Percentiles rank a stretch among this genome's conserved stretches.
phyloP scores from a whole-genome alignment of 1,140 invertebrate genomes.

The Uloborus diversus region DNA sequence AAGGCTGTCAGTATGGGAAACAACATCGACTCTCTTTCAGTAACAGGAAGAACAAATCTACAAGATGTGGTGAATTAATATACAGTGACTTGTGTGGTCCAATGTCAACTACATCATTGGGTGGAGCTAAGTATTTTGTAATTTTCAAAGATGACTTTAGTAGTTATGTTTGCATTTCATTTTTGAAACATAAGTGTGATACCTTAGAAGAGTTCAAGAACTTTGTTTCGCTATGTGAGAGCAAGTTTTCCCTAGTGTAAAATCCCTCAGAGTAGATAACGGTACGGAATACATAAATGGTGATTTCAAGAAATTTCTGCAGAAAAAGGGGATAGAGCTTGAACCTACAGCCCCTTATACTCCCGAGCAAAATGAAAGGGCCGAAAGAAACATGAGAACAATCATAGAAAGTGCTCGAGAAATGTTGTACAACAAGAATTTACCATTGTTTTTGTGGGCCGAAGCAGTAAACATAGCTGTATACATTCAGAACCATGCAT shows the following conservation, averaged over 20 bases:
- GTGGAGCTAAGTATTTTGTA: slow-evolving; percentile 63
- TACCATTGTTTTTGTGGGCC: slow-evolving; percentile 24
- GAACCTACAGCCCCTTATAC: slow-evolving; percentile 14
- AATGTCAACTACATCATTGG: slow-evolving; percentile 60
- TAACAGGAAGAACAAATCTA: neutral
- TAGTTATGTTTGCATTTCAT: slow-evolving; percentile 64
- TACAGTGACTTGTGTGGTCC: slow-evolving; percentile 60
- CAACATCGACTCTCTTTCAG: neutral
- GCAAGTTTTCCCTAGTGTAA: slow-evolving; percentile 62
- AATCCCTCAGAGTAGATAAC: slow-evolving; percentile 65
- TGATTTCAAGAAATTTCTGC: slow-evolving; percentile 1
- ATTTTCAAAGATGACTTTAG: slow-evolving; percentile 65
- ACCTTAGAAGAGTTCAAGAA: slow-evolving; percentile 55
- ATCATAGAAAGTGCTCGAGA: slow-evolving; percentile 35
- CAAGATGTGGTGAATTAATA: slow-evolving; percentile 59
- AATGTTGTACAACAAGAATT: slow-evolving; percentile 18
- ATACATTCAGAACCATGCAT: slow-evolving; percentile 12
- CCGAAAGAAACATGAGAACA: slow-evolving; percentile 27
- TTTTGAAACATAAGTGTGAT: slow-evolving; percentile 64
- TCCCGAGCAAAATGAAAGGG: slow-evolving; percentile 30
- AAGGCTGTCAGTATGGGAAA: slow-evolving; percentile 3
- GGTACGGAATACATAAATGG: slow-evolving; percentile 65
- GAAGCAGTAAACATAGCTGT: slow-evolving; percentile 36
- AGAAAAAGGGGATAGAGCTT: neutral
- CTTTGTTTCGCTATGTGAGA: slow-evolving; percentile 8